These are phyloP conservation scores for Drosophila trapezifrons DNA, from an alignment of 1,140 invertebrate genomes.

Conservation along the genomic window DNA sequence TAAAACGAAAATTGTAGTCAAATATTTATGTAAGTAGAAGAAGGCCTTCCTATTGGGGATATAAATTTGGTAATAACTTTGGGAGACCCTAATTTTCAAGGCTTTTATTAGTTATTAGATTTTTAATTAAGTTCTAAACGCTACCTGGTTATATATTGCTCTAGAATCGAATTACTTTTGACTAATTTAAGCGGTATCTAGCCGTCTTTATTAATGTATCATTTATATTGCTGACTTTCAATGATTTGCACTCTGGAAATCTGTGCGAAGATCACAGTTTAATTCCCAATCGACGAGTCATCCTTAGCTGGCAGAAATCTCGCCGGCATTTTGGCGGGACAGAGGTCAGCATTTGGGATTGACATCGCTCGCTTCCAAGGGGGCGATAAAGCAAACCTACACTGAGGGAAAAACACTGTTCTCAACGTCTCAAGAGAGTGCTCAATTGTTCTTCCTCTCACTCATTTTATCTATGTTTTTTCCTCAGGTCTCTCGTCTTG, in stretches of 20 bases:
- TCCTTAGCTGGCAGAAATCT: constrained; percentile 2
- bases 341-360: constrained; percentile 6
- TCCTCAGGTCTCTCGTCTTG: no score
- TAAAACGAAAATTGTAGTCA: neutral
- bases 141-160: no score
- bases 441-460: no score
- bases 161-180: no score
- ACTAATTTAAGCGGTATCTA: neutral
- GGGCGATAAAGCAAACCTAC: constrained; percentile 4
- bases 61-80: neutral
- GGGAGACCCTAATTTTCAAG: no score
- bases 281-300: constrained; percentile 10
- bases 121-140: no score
- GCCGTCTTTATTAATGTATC: neutral
- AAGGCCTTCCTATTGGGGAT: neutral
- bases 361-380: neutral
- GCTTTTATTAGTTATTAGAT: no score
- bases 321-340: neutral
- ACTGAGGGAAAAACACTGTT: no score
- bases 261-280: neutral
- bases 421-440: no score
- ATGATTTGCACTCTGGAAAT: neutral
- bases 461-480: no score
- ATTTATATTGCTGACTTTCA: neutral
- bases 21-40: neutral